Evolutionary conservation across 2,888 invertebrate genomes (phyloP), one percentile per base, ranked within the genome.

Genomic region (Danaus chrysippus): DNA sequence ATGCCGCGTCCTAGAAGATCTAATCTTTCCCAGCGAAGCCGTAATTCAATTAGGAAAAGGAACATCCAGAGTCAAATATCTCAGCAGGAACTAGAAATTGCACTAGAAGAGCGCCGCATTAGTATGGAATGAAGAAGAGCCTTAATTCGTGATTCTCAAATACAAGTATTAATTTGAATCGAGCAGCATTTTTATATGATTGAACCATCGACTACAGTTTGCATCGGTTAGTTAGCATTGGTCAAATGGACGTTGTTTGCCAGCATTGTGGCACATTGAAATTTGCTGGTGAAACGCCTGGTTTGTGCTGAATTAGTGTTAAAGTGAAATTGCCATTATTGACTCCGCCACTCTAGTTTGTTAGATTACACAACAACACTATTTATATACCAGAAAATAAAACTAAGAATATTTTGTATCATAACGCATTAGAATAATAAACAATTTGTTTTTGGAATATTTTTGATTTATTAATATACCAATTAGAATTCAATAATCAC

Each of bases 141-240:
- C 10, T 42, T 55, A 55, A 55, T 55, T 41, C 17, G 41, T n/a
- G 55, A 55, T 42, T 12, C 55, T 42, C 13, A 55, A 73, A 23
- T 74, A 75, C 68, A 72, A 10, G 75, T 75, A 19, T 57, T 76
- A 73, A 73, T 76, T 73, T 73, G 72, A 76, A 76, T 76, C 72
- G 72, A 73, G 73, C 71, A 71, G 75, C 71, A 68, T 74, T 73
- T 74, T 66, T 0, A 69, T 70, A 73, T 60, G 72, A 73, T 73
- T 72, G 74, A 71, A 73, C 54, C 58, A 72, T 55, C 68, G 70
- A 71, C 62, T 71, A 72, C 70, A 66, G 71, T 71, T 72, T 59
- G 70, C 71, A 74, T 72, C 61, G 64, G 65, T 62, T 54, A 63
- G 69, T 66, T 68, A 61, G 68, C 65, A 71, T 74, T 70, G 71